Evolutionary conservation across 2,888 invertebrate species (phyloP), one percentile per base, ranked within the genome.

Genomic region (Zaprionus bogoriensis): DNA sequence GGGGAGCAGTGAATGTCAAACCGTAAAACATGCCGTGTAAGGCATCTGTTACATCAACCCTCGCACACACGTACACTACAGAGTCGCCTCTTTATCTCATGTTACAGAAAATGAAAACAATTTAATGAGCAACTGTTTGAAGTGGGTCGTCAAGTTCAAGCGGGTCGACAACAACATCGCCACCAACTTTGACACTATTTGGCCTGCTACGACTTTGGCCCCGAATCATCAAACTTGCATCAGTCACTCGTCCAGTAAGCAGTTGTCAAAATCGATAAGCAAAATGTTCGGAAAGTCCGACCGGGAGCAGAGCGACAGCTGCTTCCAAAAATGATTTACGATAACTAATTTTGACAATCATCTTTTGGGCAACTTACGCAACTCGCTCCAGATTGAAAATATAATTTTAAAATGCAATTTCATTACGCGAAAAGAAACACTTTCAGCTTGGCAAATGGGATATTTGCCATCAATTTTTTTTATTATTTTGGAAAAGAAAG

Each of bases 201-300:
- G 47, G 39, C 44, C 53, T 38, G 3, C 0, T 9, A 1, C 2
- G 12, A 22, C 10, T 41, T 4, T 41, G 22, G 36, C 46, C 23
- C 27, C 28, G 44, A 32, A 50, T 71, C 59, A 78, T 72, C 64
- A 71, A 75, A 76, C 46, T 53, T 55, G 63, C 79, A 76, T 78
- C 73, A 71, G 47, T 75, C 67, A 70, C 57, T 55, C 67, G 42
- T 39, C 30, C 17, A 45, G 57, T 39, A 44, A 17, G 64, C 64
- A 74, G 58, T 77, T 71, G 67, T 74, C 78, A 77, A 71, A 74
- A 71, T 67, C 71, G 82, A 64, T 67, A 54, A 75, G 68, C 62
- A 75, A 67, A 74, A 62, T 62, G n/a, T n/a, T n/a, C n/a, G n/a
- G n/a, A n/a, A n/a, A 71, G 64, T 54, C 42, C 25, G n/a, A n/a